These are phyloP conservation scores for Spodoptera littoralis DNA, from an alignment of 2,888 invertebrate genomes.

Conservation along the genomic window DNA sequence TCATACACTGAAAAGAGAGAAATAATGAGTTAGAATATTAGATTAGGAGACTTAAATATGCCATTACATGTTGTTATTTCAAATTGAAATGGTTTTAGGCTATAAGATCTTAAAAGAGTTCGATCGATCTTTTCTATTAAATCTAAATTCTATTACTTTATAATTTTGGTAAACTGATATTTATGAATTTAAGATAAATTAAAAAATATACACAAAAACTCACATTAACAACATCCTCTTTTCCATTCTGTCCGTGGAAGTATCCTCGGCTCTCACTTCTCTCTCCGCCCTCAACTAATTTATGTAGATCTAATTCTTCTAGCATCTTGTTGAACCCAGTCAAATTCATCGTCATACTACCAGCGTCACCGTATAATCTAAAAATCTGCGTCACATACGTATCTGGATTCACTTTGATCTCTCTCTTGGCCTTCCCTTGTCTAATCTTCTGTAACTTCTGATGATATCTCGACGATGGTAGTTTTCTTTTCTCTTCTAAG, in stretches of 20 bases:
- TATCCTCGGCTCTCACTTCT: slow-evolving; percentile 68
- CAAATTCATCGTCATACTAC: slow-evolving; percentile 89
- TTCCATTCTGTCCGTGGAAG: slow-evolving; percentile 66
- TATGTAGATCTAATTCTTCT: slow-evolving; percentile 87
- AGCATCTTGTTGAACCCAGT: slow-evolving; percentile 92
- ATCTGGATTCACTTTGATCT: slow-evolving; percentile 81
- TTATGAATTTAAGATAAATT: no score
- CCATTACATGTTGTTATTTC: no score
- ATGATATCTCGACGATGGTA: slow-evolving; percentile 63
- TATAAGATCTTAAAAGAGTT: no score
- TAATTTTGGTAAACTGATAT: no score
- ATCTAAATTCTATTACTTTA: no score
- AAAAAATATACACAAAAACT: slow-evolving; percentile 60
- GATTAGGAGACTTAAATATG: neutral
- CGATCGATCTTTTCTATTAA: no score
- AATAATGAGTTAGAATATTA: neutral
- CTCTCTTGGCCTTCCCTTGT: slow-evolving; percentile 68
- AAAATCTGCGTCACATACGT: slow-evolving; percentile 92
- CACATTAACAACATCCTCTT: slow-evolving; percentile 82
- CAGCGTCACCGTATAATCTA: slow-evolving; percentile 90
- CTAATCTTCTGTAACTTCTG: slow-evolving; percentile 73
- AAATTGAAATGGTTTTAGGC: no score
- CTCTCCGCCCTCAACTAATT: slow-evolving; percentile 82
- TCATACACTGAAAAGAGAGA: slow-evolving; percentile 80
- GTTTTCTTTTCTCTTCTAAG: slow-evolving; percentile 66